Evolutionary conservation across 2,797 vertebrate genomes (phyloP), one percentile per base, ranked within the genome.

Genomic region (Eupleurogrammus muticus): DNA sequence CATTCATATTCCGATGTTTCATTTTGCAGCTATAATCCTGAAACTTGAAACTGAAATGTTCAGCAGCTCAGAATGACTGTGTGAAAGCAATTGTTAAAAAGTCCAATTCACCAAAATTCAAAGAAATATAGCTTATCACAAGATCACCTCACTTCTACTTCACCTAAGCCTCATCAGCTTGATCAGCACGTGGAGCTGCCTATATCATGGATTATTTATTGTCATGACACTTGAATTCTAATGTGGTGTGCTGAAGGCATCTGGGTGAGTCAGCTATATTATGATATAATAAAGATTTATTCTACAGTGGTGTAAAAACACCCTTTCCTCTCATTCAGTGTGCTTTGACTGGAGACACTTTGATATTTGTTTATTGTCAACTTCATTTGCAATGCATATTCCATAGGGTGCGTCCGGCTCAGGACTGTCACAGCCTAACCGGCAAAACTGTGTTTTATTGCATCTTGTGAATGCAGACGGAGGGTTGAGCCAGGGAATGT

Each of bases 361-460:
- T 66, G 32, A 60, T 46, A 38, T 46, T 65, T 66, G 52, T 68
- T 57, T 75, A 51, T 69, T 70, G 52, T 61, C 49, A 61, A 28
- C 66, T 67, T 90, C 23, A 95, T 95, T 95, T 95, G 94, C 94
- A 95, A 94, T 92, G 89, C 94, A 95, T 93, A 95, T 93, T 73
- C 70, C 34, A 61, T 49, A 6, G 84, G 87, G 89, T 82, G 89
- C 60, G 73, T 81, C 89, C 76, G 46, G 87, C 70, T 35, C 70
- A 44, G 58, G 35, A 11, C 66, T 63, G 61, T 23, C 71, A 64
- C 76, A 70, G 54, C 48, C 36, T 12, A 0, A 55, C 46, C 42
- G 34, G 42, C 40, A n/a, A n/a, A 65, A 34, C 55, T 63, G 6
- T 51, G 71, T 23, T 53, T 61, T 49, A 66, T 63, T 74, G 13